A percentile compares a stretch with the other conserved stretches of the same genome.
Conservation (phyloP, 2,888 invertebrate species). For the Gymnocheta viridis region DNA sequence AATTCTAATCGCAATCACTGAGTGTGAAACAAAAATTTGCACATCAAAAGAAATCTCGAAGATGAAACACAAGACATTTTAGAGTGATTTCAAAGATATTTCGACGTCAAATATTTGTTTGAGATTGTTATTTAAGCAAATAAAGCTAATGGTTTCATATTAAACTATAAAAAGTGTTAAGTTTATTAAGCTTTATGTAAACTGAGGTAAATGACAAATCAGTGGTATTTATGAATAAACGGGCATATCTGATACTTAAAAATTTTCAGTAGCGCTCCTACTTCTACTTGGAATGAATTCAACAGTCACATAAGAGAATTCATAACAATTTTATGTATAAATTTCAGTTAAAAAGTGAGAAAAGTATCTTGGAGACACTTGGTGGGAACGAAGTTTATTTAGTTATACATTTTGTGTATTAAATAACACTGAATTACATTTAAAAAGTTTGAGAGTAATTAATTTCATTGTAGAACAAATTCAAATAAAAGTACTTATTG, state of each 20-base stretch:
- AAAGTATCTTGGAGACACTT: too few species aligned
- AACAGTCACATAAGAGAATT: too few species aligned
- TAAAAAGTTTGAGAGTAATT: too few species aligned
- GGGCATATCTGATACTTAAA: background rate
- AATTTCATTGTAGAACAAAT: too few species aligned
- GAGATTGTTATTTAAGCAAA: background rate
- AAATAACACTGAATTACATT: too few species aligned
- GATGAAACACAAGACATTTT: background rate
- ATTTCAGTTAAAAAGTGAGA: too few species aligned
- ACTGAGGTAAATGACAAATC: background rate
- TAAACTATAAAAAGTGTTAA: background rate
- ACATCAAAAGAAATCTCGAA: slow-evolving; percentile 9
- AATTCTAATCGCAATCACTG: background rate
- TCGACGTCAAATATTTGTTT: slow-evolving; percentile 1
- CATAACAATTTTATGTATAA: too few species aligned
- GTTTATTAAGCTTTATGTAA: background rate
- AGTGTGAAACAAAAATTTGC: slow-evolving; percentile 17
- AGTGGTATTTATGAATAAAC: background rate
- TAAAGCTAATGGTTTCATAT: slow-evolving; percentile 1
- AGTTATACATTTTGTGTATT: too few species aligned
- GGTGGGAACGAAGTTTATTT: too few species aligned
- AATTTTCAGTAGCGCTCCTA: background rate
- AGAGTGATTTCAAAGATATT: background rate
- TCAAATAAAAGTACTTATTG: too few species aligned
- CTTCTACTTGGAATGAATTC: too few species aligned